phyloP scores from a whole-genome alignment of 1,140 invertebrate species.

The Drosophila funebris region DNA sequence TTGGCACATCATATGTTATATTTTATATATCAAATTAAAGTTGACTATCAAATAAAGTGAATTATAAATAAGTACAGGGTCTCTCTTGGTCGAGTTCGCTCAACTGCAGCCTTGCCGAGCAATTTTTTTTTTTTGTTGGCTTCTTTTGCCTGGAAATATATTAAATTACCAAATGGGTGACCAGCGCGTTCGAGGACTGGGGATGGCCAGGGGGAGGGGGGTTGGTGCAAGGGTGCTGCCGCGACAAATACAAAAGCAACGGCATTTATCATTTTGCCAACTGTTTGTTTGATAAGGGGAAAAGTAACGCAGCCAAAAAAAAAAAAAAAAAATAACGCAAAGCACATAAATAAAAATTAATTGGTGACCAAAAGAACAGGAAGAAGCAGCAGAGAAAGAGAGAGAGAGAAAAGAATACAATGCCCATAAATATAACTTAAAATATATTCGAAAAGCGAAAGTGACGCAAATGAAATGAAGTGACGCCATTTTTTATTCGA shows the following conservation, averaged over 20 bases:
- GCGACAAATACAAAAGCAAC: constrained; percentile 44
- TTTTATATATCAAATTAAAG: too few species aligned
- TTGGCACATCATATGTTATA: too few species aligned
- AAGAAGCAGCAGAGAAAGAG: constrained; percentile 6
- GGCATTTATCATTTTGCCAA: constrained; percentile 82
- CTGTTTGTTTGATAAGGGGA: constrained; percentile 81
- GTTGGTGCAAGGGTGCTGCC: constrained; percentile 26
- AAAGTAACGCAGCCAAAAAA: constrained; percentile 35
- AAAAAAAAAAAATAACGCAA: constrained; percentile 39
- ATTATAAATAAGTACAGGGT: too few species aligned
- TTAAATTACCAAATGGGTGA: constrained; percentile 71
- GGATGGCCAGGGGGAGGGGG: background rate
- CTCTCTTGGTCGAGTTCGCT: too few species aligned
- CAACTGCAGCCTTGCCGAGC: background rate
- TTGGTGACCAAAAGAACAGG: constrained; percentile 50
- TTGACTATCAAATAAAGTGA: too few species aligned
- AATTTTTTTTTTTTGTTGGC: background rate
- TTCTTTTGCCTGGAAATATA: constrained; percentile 54
- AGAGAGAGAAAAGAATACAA: constrained; percentile 13
- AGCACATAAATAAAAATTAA: constrained; percentile 70
- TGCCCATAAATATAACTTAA: constrained; percentile 75
- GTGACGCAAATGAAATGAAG: constrained; percentile 34
- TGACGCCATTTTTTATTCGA: background rate
- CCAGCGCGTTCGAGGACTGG: constrained; percentile 1
- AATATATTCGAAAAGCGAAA: constrained; percentile 62